Evolutionary conservation across 2,797 vertebrate species (phyloP).

Genomic region (Lepilemur ruficaudatus): DNA sequence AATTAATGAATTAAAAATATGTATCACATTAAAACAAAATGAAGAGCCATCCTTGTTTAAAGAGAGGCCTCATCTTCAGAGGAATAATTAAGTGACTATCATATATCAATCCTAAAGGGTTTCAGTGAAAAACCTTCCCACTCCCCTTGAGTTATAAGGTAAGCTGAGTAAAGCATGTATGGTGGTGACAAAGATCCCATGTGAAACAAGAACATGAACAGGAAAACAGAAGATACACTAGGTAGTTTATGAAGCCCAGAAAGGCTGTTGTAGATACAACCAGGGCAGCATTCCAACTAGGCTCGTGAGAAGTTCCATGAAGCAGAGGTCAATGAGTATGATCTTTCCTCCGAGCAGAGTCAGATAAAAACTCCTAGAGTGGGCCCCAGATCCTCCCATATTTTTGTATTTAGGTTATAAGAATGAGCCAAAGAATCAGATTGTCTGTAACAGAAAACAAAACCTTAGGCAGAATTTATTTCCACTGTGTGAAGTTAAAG

Average conservation of each 20-base stretch:
- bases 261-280: not conserved
- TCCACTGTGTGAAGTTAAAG: constrained; percentile 1
- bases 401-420: not conserved
- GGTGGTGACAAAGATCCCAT: not conserved
- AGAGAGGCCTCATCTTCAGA: not conserved
- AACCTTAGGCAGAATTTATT: not conserved
- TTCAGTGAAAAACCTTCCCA: not conserved
- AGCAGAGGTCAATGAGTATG: not conserved
- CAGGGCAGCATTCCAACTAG: not conserved
- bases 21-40: constrained; percentile 3
- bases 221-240: not conserved
- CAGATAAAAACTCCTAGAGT: not conserved
- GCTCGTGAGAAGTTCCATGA: not conserved
- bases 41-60: not conserved
- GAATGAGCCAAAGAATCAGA: not conserved
- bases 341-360: not conserved
- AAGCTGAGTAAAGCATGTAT: not conserved
- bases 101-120: not conserved
- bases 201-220: not conserved
- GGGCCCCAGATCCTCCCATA: not conserved
- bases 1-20: constrained; percentile 20
- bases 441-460: constrained; percentile 1
- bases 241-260: not conserved
- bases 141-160: not conserved
- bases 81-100: not conserved